Conservation (phyloP, 2,888 invertebrate species). For the Caenorhabditis drosophilae region DNA sequence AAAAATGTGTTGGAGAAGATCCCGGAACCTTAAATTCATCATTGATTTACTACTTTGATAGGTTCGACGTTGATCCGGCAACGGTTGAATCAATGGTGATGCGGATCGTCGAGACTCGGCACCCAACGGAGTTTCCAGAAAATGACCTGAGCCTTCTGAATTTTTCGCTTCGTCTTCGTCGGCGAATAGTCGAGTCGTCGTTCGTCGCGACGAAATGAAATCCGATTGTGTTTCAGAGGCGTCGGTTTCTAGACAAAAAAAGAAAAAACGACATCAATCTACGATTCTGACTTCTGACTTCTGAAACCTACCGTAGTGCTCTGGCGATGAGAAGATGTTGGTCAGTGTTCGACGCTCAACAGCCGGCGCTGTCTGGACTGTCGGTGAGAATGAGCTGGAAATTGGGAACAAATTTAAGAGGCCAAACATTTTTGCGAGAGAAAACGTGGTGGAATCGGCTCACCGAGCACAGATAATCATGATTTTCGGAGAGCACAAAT, state of each 20-base stretch:
- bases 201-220: slow-evolving; percentile 43
- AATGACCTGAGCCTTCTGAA: slow-evolving; percentile 5
- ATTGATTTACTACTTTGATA: slow-evolving; percentile 44
- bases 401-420: no score
- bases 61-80: slow-evolving; percentile 15
- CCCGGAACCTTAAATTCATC: slow-evolving; percentile 40
- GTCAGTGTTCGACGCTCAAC: slow-evolving; percentile 42
- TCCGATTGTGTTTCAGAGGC: slow-evolving; percentile 47
- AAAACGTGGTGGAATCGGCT: slow-evolving; percentile 1
- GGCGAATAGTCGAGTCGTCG: slow-evolving; percentile 18
- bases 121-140: slow-evolving; percentile 14
- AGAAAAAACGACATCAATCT: no score
- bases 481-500: slow-evolving; percentile 8
- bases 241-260: slow-evolving; percentile 35
- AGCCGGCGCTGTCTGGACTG: slow-evolving; percentile 44
- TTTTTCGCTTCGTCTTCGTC: slow-evolving; percentile 21
- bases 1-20: no score
- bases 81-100: slow-evolving; percentile 21
- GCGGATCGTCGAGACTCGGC: slow-evolving; percentile 33
- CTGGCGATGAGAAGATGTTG: slow-evolving; percentile 35
- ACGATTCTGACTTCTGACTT: no score
- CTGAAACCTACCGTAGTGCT: slow-evolving; percentile 31
- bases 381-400: slow-evolving; percentile 43
- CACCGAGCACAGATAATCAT: slow-evolving; percentile 35
- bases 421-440: not conserved